Evolutionary conservation across 2,888 invertebrate genomes (phyloP).

Genomic region (Gonocerus acuteangulatus): DNA sequence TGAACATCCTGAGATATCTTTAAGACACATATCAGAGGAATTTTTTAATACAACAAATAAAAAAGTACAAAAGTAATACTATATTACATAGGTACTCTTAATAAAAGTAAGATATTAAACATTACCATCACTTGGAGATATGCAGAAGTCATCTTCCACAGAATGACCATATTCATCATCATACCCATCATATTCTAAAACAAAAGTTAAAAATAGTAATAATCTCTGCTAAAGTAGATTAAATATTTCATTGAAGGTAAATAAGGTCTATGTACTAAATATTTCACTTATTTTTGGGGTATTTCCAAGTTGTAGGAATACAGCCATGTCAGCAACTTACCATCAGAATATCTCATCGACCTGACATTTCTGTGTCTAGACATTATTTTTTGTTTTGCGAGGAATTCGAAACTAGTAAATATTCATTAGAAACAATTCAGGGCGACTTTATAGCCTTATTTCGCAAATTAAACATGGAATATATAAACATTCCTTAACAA

Average conservation of each 20-base stretch:
- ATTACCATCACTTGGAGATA: constrained; percentile 75
- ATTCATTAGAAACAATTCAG: too few species aligned
- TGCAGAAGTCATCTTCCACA: constrained; percentile 83
- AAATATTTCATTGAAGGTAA: constrained; percentile 6
- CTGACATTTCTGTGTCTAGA: constrained; percentile 80
- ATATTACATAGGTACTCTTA: too few species aligned
- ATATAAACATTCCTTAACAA: too few species aligned
- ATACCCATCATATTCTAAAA: constrained; percentile 76
- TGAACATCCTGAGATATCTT: too few species aligned
- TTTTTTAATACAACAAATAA: too few species aligned
- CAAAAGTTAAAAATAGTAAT: constrained; percentile 20
- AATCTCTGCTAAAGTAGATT: constrained; percentile 5
- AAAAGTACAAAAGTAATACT: too few species aligned
- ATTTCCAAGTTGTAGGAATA: too few species aligned
- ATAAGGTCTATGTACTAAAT: background rate
- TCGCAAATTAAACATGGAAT: too few species aligned
- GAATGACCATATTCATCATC: constrained; percentile 90
- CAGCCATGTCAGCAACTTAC: too few species aligned
- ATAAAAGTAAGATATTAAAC: background rate
- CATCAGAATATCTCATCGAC: constrained; percentile 74
- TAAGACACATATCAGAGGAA: too few species aligned
- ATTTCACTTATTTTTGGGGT: constrained; percentile 1
- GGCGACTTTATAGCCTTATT: background rate
- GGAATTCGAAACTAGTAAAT: too few species aligned
- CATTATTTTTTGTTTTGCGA: constrained; percentile 48